Evolutionary conservation across 1,140 invertebrate genomes (phyloP).

Genomic region (Drosophila eugracilis): DNA sequence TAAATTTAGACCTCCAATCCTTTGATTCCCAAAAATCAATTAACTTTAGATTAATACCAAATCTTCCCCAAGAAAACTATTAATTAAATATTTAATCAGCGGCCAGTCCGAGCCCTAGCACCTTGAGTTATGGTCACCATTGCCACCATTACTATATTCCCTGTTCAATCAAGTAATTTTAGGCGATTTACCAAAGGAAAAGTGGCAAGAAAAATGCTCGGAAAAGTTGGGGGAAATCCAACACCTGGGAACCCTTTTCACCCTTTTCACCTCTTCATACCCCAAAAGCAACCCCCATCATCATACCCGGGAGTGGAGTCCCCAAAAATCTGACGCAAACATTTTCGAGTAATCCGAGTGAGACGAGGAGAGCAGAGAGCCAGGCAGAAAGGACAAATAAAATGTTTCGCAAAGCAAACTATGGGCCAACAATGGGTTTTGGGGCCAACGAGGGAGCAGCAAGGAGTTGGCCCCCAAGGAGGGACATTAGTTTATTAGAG

Average conservation of each 20-base stretch:
- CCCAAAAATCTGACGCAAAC: constrained; percentile 52
- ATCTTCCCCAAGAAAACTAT: not conserved
- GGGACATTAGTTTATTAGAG: constrained; percentile 78
- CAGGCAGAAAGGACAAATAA: constrained; percentile 40
- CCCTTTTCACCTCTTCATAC: constrained; percentile 4
- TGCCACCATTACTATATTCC: constrained; percentile 39
- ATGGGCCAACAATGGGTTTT: constrained; percentile 52
- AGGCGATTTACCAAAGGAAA: constrained; percentile 9
- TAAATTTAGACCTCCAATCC: too few species aligned
- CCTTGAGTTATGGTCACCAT: constrained; percentile 23
- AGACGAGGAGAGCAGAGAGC: too few species aligned
- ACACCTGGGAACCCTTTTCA: constrained; percentile 41
- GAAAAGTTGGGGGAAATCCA: constrained; percentile 28
- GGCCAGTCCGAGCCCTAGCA: not conserved
- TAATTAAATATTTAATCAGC: constrained; percentile 34
- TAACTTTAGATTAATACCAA: not conserved
- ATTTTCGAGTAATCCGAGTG: constrained; percentile 52
- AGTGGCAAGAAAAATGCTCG: constrained; percentile 29
- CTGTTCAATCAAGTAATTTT: constrained; percentile 54
- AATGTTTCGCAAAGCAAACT: constrained; percentile 52
- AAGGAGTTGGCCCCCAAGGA: constrained; percentile 51
- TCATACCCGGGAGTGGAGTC: not conserved
- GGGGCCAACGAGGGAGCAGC: constrained; percentile 6
- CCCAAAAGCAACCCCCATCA: constrained; percentile 21
- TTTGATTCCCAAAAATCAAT: not conserved